These are phyloP conservation scores for Drosophila albomicans DNA, from an alignment of 1,140 invertebrate genomes.

Conservation along the genomic window DNA sequence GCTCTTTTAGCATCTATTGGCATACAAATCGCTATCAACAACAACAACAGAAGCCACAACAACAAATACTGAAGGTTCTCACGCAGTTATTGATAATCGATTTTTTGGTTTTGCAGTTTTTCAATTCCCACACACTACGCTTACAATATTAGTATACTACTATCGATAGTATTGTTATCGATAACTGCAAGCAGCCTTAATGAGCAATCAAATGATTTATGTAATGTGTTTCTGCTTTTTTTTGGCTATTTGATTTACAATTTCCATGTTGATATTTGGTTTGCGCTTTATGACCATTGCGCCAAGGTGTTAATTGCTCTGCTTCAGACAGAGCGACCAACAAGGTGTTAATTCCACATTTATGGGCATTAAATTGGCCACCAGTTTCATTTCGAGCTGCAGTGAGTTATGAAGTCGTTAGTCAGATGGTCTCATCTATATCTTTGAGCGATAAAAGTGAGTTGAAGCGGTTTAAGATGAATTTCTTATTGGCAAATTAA, in stretches of 20 bases:
- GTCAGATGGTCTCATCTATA: conserved; percentile 41
- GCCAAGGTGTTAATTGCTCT: conserved; percentile 75
- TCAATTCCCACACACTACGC: background rate
- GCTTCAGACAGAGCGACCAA: conserved; percentile 41
- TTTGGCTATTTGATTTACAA: conserved; percentile 41
- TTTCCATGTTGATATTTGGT: conserved; percentile 24
- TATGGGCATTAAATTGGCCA: conserved; percentile 80
- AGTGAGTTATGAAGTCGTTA: conserved; percentile 72
- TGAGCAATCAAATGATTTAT: conserved; percentile 16
- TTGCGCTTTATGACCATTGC: conserved; percentile 62
- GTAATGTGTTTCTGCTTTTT: background rate
- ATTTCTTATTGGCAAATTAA: conserved; percentile 50
- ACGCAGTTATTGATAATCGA: conserved; percentile 12
- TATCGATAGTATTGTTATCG: background rate
- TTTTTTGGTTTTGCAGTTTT: background rate
- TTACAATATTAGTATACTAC: background rate
- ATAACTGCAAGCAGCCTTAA: background rate
- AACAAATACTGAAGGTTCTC: conserved; percentile 35
- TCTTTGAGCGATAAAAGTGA: conserved; percentile 37
- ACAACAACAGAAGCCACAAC: background rate
- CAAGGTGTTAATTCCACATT: conserved; percentile 78
- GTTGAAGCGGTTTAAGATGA: background rate
- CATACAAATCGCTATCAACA: conserved; percentile 18
- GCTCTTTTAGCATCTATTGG: conserved; percentile 31
- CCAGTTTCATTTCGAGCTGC: conserved; percentile 61